Conservation (phyloP, 1,140 invertebrate species). For the Apolygus lucorum region DNA sequence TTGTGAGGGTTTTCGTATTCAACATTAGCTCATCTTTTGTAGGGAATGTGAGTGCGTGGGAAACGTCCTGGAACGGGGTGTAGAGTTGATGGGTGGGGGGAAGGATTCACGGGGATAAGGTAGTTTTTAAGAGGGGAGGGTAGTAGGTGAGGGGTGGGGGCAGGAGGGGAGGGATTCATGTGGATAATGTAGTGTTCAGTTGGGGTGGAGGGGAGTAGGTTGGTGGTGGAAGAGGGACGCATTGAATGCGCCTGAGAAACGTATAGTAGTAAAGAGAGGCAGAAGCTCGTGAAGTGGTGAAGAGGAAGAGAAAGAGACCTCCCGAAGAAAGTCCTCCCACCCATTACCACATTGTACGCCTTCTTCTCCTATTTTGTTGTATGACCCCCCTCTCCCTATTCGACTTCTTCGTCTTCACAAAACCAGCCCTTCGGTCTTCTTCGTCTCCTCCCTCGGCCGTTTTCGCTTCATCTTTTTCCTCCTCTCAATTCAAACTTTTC, state of each 20-base stretch:
- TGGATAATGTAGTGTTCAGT: no score
- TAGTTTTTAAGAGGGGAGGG: no score
- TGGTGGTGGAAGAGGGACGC: background rate
- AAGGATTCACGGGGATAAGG: no score
- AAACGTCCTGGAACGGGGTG: no score
- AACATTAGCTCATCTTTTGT: no score
- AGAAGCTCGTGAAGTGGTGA: background rate
- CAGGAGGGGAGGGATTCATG: background rate
- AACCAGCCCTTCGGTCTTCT: background rate
- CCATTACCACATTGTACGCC: slow-evolving; percentile 7
- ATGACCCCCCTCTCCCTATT: background rate
- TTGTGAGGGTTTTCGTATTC: no score
- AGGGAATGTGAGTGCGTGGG: no score
- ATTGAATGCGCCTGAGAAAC: no score
- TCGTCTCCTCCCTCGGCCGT: background rate
- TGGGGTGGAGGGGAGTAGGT: background rate
- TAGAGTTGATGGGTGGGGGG: no score
- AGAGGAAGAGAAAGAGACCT: background rate
- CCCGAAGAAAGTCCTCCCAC: background rate
- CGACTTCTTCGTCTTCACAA: background rate
- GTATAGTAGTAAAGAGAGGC: no score
- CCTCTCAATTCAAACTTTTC: slow-evolving; percentile 10
- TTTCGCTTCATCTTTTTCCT: background rate
- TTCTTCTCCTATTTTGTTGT: background rate
- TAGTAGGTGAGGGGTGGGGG: background rate